Base-by-base conservation (phyloP, 2,888 invertebrate species). In the Ametastegia equiseti region DNA sequence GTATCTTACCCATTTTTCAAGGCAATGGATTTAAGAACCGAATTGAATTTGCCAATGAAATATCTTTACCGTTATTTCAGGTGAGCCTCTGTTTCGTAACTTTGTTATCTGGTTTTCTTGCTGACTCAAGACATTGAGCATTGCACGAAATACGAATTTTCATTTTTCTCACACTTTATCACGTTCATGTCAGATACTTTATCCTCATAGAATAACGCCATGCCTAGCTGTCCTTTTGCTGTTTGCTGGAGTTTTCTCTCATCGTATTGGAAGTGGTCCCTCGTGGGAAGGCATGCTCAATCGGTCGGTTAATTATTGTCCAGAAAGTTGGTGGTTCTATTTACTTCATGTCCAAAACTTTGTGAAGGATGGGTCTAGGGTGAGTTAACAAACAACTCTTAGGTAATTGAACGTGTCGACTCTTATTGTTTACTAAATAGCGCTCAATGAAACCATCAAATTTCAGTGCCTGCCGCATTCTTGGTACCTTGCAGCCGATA, bases 171-270 rank as follows among this genome's bases (percentile, higher is more conserved):
- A 3, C 9, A 19, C 1, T 5, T 27, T n/a, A n/a, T 30, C n/a
- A 63, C 5, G 13, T n/a, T 63, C 33, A 1, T 9, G 33, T 30
- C 4, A 5, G 7, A 63, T 15, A 7, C 15, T 1, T 5, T 27
- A 2, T 67, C 19, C 1, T 67, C 23, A 2, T 23, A 78, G 78
- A 63, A 92, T 95, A 85, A 93, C 95, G 0, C 95, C 95, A 54
- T 94, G 95, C 0, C 88, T 95, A 1, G 87, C 94, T 50, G 94
- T 94, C 0, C 92, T 95, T 77, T 92, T 95, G 1, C 92, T 95
- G 69, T 95, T 95, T 91, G 95, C 95, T 88, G 95, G 95, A 0
- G 95, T 93, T 90, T 89, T 95, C n/a, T 93, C 95, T 92, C 95
- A 95, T 81, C 93, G 95, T 82, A 85, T 94, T 5, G 94, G 95